phyloP scores from a whole-genome alignment of 2,797 vertebrate species.

The Florisuga fusca region DNA sequence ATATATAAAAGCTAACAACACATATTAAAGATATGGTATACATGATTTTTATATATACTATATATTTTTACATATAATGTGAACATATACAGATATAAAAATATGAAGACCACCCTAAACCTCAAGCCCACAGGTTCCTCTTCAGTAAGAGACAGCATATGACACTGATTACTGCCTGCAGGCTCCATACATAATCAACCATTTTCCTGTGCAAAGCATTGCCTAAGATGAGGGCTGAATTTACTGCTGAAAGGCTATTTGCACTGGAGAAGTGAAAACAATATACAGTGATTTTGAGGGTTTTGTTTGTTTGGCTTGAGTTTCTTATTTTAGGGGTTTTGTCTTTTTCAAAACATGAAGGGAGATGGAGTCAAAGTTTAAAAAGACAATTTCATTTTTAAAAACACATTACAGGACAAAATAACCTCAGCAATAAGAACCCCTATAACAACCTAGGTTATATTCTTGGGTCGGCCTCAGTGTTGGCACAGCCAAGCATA shows the following conservation, averaged over 20 bases:
- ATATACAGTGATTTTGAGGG: neutral
- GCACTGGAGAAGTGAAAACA: neutral
- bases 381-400: neutral
- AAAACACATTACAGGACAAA: slow-evolving; percentile 3
- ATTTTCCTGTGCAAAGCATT: neutral
- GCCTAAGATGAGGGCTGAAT: neutral
- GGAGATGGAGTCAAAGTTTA: neutral
- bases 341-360: neutral
- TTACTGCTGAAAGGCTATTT: neutral
- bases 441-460: neutral
- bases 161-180: neutral
- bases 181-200: neutral
- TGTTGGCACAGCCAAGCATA: neutral
- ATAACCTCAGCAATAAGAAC: slow-evolving; percentile 13
- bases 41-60: no score
- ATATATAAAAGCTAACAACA: neutral
- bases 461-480: neutral
- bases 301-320: neutral
- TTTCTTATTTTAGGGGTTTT: neutral
- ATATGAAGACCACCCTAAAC: neutral
- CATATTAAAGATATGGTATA: neutral
- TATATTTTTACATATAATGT: neutral
- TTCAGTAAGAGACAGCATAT: neutral
- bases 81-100: neutral
- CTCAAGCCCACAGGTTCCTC: neutral